Base-by-base conservation (phyloP, 1,140 invertebrate genomes). In the Dermatophagoides farinae region DNA sequence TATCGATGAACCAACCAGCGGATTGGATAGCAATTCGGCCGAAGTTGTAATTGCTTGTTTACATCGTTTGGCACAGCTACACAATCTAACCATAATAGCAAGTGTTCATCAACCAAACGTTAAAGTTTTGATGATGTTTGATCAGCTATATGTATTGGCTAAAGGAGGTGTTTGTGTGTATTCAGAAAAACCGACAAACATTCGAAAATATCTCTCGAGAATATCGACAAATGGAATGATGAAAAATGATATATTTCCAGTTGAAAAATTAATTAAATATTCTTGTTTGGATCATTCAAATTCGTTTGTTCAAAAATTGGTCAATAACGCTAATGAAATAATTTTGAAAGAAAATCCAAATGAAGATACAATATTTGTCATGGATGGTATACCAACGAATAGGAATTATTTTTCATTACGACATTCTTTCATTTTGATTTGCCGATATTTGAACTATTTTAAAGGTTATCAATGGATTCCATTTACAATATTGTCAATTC, bases 1-100 rank as follows among this genome's bases (percentile, higher is more conserved):
- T 23, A 40, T 72, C 20, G 71, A 72, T 64, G 71, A 72, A 57
- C 71, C 71, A 18, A 72, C 70, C 31, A 69, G 70, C 65, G 74
- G 73, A 11, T 68, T 76, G 46, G 79, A 80, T 68, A 23, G 18
- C 6, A 58, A 58, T 58, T 41, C 57, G 8, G 25, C 57, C 6
- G 46, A 49, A 46, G 23, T 31, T 18, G 57, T 58, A 20, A 60
- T 58, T 50, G 11, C 39, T 18, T 46, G 18, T 25, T 39, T 58
- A 39, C 14, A 46, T 18, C 12, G 23, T 6, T 4, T 58, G n/a
- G 16, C 57, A 11, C 39, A 46, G n/a, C n/a, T 2, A 6, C 57
- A 57, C 20, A 16, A 16, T 9, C 16, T 61, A 4, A 53, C 50
- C 10, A 61, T 58, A 16, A 43, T 58, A 4, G 37, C 57, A 22